Conservation (phyloP, 2,888 invertebrate genomes). For the Lottia gigantea region DNA sequence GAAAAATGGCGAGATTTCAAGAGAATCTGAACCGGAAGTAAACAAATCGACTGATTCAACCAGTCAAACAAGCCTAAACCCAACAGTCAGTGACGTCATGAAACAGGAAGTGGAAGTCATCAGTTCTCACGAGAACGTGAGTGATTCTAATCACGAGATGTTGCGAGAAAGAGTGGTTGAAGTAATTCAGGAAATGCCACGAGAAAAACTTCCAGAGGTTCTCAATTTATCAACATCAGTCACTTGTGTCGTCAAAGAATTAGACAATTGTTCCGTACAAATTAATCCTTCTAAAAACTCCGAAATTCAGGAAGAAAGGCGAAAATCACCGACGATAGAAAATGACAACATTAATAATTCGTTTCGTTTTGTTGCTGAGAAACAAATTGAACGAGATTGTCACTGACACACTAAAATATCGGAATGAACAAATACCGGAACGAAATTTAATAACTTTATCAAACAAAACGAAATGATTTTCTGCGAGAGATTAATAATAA, state of each 20-base stretch:
- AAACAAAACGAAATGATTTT: neutral
- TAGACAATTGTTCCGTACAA: neutral
- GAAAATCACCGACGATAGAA: neutral
- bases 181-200: neutral
- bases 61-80: neutral
- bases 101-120: neutral
- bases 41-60: neutral
- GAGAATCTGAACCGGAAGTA: neutral
- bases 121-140: neutral
- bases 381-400: neutral
- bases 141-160: neutral
- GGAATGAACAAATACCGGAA: neutral
- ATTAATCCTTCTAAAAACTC: neutral
- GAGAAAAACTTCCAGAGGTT: neutral
- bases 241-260: neutral
- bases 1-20: slow-evolving; percentile 23
- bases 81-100: too few relatives aligned
- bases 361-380: slow-evolving; percentile 5
- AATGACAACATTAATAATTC: slow-evolving; percentile 2
- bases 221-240: neutral
- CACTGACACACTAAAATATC: neutral
- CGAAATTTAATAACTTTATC: slow-evolving; percentile 6
- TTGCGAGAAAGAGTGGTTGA: too few relatives aligned
- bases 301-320: neutral
- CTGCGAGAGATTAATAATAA: too few relatives aligned